Base-by-base conservation (phyloP, 2,888 invertebrate genomes). In the Drosophila ustulata region DNA sequence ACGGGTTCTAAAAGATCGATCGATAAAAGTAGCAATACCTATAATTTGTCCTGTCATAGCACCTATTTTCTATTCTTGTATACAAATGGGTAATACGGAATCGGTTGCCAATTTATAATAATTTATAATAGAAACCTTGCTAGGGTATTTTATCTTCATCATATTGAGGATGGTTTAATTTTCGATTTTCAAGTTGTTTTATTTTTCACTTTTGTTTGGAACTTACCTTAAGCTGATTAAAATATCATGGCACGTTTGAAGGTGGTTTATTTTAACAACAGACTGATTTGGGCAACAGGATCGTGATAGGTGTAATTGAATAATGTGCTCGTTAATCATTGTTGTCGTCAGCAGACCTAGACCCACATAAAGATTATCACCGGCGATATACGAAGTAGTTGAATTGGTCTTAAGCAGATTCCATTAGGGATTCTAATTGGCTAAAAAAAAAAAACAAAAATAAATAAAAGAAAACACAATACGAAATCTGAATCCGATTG, bases 331-430 rank as follows among this genome's bases (percentile, higher is more conserved):
- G 57, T 37, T 71, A 57, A 71, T 70, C 63, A 61, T 6, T n/a
- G 25, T 46, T 58, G 71, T 75, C 75, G 75, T 75, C 71, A 75
- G 55, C 50, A 62, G 66, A 71, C 56, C 3, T 25, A 23, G 37
- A 37, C 34, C 4, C 28, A 58, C 45, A 75, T 55, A 71, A 71
- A 64, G 71, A 71, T 71, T 67, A 75, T 75, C 66, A 28, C 5
- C 2, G 9, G 41, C 56, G 75, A 75, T 75, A 70, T 34, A n/a
- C 37, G 45, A 37, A 41, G 28, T 59, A 50, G 55, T 46, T 55
- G 51, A 11, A 26, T 50, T 41, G 32, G 39, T 23, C 4, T 64
- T 46, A 34, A 46, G 49, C n/a, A 46, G 53, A 41, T 55, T 43
- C 52, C 30, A 46, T 64, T 53, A 61, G 49, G 58, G 26, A 53